Percentiles rank a stretch among this genome's conserved stretches.
Evolutionary conservation across 2,113 vertebrate genomes (phyloP).

Genomic region (Alexandromys fortis): DNA sequence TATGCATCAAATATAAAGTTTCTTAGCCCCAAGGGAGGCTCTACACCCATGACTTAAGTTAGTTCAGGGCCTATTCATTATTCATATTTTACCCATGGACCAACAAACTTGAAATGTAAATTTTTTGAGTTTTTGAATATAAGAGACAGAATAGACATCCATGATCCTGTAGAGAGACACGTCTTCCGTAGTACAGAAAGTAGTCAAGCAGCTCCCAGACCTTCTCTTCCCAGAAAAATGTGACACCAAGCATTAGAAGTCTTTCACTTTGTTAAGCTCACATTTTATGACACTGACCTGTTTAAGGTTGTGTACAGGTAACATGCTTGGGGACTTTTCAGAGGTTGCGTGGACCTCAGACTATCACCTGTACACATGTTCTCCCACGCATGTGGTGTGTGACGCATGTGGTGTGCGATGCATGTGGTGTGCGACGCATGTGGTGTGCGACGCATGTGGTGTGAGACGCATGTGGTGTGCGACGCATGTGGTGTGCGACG

Average conservation of each 20-base stretch:
- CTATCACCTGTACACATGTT: not conserved
- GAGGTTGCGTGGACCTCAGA: not conserved
- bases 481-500: not conserved
- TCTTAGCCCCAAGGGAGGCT: not conserved
- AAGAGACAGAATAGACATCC: not conserved
- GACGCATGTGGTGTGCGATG: not conserved
- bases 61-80: slow-evolving; percentile 39
- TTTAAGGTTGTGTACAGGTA: slow-evolving; percentile 16
- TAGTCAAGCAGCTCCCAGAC: not conserved
- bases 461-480: not conserved
- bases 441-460: not conserved
- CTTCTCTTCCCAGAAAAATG: not conserved
- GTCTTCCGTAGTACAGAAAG: not conserved
- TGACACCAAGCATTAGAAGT: not conserved
- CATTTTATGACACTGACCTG: not conserved
- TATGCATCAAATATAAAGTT: slow-evolving; percentile 21
- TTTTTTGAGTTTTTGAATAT: not conserved
- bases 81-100: not conserved
- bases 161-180: not conserved
- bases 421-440: too few relatives aligned
- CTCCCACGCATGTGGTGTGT: not conserved
- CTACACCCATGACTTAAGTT: slow-evolving; percentile 20
- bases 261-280: not conserved
- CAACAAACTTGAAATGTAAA: not conserved
- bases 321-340: not conserved